A percentile compares a stretch with the other conserved stretches of the same genome.
phyloP scores from a whole-genome alignment of 2,113 vertebrate species.

The Pseudolaguvia tuberculata region DNA sequence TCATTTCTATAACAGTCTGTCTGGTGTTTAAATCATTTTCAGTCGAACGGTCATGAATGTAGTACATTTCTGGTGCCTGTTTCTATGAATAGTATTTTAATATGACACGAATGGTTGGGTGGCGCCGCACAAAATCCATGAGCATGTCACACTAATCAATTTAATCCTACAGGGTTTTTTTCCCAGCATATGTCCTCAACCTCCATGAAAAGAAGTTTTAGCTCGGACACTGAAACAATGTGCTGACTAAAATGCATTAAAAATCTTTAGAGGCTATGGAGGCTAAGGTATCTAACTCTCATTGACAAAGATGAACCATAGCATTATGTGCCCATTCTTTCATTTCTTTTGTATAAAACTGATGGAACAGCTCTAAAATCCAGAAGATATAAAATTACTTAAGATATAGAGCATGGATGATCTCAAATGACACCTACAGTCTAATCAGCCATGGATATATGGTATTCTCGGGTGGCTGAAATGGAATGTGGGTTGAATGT shows the following conservation, averaged over 20 bases:
- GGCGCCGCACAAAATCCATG: background rate
- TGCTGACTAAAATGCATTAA: background rate
- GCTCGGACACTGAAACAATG: background rate
- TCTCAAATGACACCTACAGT: constrained; percentile 5
- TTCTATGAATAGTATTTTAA: background rate
- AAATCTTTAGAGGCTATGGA: background rate
- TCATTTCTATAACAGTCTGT: background rate
- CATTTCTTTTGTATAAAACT: background rate
- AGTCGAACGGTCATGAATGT: background rate
- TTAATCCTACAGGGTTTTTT: constrained; percentile 1
- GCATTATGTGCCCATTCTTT: background rate
- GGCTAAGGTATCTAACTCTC: background rate
- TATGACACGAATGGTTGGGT: background rate
- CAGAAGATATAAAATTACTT: constrained; percentile 7
- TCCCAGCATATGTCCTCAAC: background rate
- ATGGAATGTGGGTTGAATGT: constrained; percentile 19
- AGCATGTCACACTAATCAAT: constrained; percentile 4
- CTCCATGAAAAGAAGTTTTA: background rate
- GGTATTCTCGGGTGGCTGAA: constrained; percentile 12
- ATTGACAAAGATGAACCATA: background rate
- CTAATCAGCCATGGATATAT: background rate
- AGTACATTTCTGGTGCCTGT: background rate
- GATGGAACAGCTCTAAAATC: background rate
- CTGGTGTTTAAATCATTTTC: background rate
- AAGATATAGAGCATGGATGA: constrained; percentile 11